These are phyloP conservation scores for Lasioglossum villosulum DNA, from an alignment of 2,888 invertebrate species.

Conservation along the genomic window DNA sequence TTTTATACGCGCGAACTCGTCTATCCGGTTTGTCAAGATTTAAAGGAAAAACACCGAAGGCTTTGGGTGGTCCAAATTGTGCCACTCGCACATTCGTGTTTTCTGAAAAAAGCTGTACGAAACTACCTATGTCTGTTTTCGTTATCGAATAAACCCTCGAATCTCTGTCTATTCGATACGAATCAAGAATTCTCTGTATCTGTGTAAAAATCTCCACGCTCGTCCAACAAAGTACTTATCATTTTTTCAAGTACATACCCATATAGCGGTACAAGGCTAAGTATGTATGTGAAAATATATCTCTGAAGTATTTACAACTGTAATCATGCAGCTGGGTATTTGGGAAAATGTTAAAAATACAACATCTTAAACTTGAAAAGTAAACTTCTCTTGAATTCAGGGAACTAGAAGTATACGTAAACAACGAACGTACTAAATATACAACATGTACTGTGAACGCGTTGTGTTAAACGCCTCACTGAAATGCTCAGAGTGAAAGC, in stretches of 20 bases:
- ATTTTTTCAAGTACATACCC: neutral
- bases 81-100: neutral
- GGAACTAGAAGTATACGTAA: neutral
- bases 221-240: neutral
- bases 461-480: neutral
- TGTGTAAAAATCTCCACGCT: neutral
- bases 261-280: neutral
- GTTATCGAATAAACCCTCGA: neutral
- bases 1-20: neutral
- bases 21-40: neutral
- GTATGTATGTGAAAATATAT: neutral
- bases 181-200: neutral
- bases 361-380: neutral
- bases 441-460: neutral
- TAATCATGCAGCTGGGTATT: neutral
- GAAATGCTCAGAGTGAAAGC: conserved; percentile 42
- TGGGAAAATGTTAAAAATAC: neutral
- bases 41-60: neutral
- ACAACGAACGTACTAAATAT: neutral
- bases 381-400: neutral
- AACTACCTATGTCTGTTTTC: neutral
- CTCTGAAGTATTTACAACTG: neutral
- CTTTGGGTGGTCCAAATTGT: neutral
- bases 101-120: neutral
- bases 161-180: neutral